These are phyloP conservation scores for Dicrostonyx torquatus DNA, from an alignment of 2,797 vertebrate genomes.

Conservation along the genomic window DNA sequence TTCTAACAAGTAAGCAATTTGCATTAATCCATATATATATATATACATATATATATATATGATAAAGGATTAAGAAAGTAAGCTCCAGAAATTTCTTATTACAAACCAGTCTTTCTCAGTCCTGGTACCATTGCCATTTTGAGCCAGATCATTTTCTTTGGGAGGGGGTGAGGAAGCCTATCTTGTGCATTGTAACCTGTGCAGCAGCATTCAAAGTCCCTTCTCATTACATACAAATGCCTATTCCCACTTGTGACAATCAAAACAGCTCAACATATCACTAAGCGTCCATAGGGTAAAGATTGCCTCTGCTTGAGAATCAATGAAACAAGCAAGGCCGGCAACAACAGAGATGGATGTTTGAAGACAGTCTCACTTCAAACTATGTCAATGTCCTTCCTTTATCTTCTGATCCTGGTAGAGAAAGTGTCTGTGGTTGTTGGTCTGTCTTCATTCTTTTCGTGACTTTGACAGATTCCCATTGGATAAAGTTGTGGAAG, in stretches of 20 bases:
- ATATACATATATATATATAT: not conserved
- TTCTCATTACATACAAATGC: not conserved
- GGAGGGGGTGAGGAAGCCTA: fast-evolving
- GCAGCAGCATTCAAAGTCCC: not conserved
- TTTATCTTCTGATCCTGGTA: not conserved
- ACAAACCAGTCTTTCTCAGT: not conserved
- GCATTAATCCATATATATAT: not conserved
- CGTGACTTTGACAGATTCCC: conserved; percentile 4
- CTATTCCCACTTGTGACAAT: not conserved
- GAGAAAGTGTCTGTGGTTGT: not conserved
- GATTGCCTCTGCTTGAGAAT: not conserved
- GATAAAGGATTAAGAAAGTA: conserved; percentile 1
- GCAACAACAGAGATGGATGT: not conserved
- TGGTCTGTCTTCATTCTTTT: conserved; percentile 15
- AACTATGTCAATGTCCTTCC: not conserved
- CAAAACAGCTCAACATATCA: not conserved
- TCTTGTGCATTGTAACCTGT: not conserved
- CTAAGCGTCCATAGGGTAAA: not conserved
- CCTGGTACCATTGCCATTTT: not conserved
- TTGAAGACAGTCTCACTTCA: not conserved
- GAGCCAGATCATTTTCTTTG: not conserved
- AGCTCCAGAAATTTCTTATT: conserved; percentile 27
- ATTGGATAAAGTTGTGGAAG: not conserved
- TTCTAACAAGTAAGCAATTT: not conserved
- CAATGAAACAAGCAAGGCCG: not conserved